Evolutionary conservation across 2,113 vertebrate species (phyloP).

Genomic region (Furnarius figulus): DNA sequence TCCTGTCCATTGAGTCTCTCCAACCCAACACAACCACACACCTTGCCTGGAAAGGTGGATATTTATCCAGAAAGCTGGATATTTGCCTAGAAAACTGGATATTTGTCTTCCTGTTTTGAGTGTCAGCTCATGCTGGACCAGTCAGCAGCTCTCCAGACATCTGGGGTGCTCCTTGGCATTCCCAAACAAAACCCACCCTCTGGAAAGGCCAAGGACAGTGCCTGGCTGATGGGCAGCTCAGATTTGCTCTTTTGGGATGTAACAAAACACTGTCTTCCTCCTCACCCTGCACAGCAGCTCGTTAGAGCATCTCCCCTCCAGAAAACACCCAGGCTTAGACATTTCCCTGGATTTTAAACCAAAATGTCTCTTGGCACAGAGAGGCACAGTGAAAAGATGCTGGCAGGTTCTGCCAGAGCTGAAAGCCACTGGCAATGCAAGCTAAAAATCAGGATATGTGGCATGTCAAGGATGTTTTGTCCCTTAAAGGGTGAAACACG

Average conservation of each 20-base stretch:
- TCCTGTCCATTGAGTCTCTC: not conserved
- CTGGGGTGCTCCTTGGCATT: not conserved
- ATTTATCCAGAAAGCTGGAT: not conserved
- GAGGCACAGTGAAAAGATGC: not conserved
- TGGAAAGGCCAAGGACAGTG: not conserved
- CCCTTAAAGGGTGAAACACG: not conserved
- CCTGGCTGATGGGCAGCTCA: not conserved
- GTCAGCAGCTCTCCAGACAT: not conserved
- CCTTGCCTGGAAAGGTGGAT: not conserved
- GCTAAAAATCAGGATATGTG: not conserved
- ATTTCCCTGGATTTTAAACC: not conserved
- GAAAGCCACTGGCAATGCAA: not conserved
- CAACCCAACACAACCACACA: no score
- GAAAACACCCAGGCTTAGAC: not conserved
- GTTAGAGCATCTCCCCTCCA: not conserved
- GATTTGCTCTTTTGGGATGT: not conserved
- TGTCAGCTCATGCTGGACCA: rapidly evolving
- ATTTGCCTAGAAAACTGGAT: not conserved
- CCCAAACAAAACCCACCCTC: not conserved
- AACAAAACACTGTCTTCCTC: not conserved
- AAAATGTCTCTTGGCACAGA: not conserved
- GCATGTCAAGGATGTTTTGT: not conserved
- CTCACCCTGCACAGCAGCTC: not conserved
- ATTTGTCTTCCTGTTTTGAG: not conserved
- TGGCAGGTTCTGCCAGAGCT: not conserved